These are phyloP conservation scores for Drosophila kuntzei DNA, from an alignment of 2,888 invertebrate genomes.

Conservation along the genomic window DNA sequence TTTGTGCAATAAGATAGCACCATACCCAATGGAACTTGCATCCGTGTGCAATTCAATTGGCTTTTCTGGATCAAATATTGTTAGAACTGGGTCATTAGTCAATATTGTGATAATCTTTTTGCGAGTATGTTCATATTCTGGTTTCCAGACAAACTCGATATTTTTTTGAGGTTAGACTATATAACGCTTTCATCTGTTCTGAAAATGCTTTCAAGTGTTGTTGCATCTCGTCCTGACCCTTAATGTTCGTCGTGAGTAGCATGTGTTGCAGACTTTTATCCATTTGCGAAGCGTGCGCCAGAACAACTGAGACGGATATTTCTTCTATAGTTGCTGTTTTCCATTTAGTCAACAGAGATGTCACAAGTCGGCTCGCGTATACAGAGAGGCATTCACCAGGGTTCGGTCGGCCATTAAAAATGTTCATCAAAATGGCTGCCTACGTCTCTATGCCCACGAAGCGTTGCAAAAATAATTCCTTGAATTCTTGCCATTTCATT, in stretches of 20 bases:
- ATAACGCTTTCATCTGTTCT: conserved; percentile 11
- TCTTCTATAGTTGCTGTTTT: conserved; percentile 4
- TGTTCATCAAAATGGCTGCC: conserved; percentile 19
- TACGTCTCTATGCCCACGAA: conserved; percentile 24
- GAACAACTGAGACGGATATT: conserved; percentile 8
- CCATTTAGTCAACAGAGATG: conserved; percentile 10
- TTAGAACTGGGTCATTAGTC: conserved; percentile 21
- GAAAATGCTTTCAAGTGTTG: conserved; percentile 9
- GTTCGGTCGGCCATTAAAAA: conserved; percentile 2
- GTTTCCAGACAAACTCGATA: conserved; percentile 8
- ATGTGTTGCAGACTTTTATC: conserved; percentile 3
- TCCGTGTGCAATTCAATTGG: neutral
- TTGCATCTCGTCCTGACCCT: conserved; percentile 1
- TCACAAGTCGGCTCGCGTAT: conserved; percentile 9
- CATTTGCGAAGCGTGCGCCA: conserved; percentile 7
- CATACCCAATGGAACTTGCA: conserved; percentile 3
- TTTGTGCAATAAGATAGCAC: conserved; percentile 2
- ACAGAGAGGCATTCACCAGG: conserved; percentile 12
- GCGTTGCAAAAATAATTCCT: conserved; percentile 26
- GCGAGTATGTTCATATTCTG: conserved; percentile 11
- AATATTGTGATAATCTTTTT: conserved; percentile 16
- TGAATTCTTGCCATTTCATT: conserved; percentile 28
- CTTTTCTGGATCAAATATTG: conserved; percentile 20
- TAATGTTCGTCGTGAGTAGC: conserved; percentile 1
- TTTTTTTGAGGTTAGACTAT: conserved; percentile 14